Percentiles rank a stretch among this genome's conserved stretches.
phyloP scores from a whole-genome alignment of 1,140 invertebrate genomes.

The Hermetia illucens region DNA sequence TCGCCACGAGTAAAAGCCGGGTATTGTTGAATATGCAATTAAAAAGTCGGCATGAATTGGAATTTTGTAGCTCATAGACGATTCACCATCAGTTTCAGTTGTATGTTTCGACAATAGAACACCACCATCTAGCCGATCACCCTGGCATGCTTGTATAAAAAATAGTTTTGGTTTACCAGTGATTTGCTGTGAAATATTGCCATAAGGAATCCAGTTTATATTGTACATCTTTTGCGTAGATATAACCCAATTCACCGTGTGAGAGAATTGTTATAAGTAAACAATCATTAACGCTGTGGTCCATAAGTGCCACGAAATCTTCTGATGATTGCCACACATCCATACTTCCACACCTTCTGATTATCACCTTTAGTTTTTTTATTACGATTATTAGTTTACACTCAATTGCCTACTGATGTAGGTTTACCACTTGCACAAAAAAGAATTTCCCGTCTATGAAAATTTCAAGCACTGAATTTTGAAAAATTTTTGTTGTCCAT shows the following conservation, averaged over 20 bases:
- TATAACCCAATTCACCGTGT: constrained; percentile 75
- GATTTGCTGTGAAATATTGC: constrained; percentile 72
- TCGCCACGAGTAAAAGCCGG: constrained; percentile 91
- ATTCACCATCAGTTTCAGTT: constrained; percentile 59
- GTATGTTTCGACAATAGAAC: constrained; percentile 34
- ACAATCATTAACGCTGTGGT: constrained; percentile 68
- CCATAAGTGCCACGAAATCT: constrained; percentile 48
- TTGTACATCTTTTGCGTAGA: constrained; percentile 75
- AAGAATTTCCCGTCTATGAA: no score
- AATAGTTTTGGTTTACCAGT: constrained; percentile 90
- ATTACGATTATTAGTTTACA: no score
- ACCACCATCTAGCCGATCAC: constrained; percentile 67
- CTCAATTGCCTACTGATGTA: no score
- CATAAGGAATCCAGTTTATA: constrained; percentile 75
- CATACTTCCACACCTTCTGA: no score
- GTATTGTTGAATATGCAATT: constrained; percentile 86
- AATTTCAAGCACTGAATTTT: no score
- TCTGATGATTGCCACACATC: no score
- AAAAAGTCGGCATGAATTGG: constrained; percentile 89
- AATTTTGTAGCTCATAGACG: constrained; percentile 56
- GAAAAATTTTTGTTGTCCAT: no score
- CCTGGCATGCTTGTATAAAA: constrained; percentile 87
- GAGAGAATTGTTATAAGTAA: constrained; percentile 67
- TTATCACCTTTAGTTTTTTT: no score
- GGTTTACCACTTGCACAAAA: no score